phyloP scores from a whole-genome alignment of 2,888 invertebrate species.

The Tetanocera ferruginea region DNA sequence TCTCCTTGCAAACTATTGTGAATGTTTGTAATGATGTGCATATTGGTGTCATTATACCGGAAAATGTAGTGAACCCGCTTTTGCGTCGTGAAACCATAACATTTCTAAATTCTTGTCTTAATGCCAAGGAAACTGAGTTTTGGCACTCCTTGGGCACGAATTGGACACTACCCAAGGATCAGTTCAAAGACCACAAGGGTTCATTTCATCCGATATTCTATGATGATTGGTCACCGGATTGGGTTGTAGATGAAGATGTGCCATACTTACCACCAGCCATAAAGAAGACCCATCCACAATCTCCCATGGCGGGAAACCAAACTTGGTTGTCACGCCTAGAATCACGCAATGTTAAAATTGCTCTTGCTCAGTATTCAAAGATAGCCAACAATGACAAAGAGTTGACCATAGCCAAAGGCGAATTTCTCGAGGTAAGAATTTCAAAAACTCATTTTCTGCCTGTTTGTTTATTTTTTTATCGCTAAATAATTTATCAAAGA shows the following conservation, averaged over 20 bases:
- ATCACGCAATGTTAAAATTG: conserved; percentile 79
- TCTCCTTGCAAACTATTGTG: conserved; percentile 95
- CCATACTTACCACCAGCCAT: conserved; percentile 68
- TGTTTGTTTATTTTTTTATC: background rate
- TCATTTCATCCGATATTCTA: conserved; percentile 96
- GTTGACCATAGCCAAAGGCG: conserved; percentile 92
- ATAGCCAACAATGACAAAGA: conserved; percentile 98
- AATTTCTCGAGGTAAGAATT: conserved; percentile 87
- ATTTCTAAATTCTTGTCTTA: conserved; percentile 92
- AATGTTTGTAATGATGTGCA: conserved; percentile 94
- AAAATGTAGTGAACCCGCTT: conserved; percentile 90
- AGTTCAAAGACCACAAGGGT: conserved; percentile 91
- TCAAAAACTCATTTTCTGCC: conserved; percentile 2
- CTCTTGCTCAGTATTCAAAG: conserved; percentile 92
- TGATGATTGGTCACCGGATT: conserved; percentile 96
- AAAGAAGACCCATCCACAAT: conserved; percentile 53
- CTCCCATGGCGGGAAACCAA: conserved; percentile 60
- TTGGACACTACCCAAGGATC: conserved; percentile 94
- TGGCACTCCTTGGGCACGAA: conserved; percentile 97
- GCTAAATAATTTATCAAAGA: too few relatives aligned
- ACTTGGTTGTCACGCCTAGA: conserved; percentile 80
- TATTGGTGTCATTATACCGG: conserved; percentile 83
- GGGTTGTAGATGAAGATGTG: conserved; percentile 84
- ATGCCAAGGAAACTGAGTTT: conserved; percentile 94
- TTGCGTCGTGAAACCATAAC: conserved; percentile 93